Percentiles rank a stretch among this genome's conserved stretches.
phyloP scores from a whole-genome alignment of 2,113 vertebrate species.

The Anhinga rufa region DNA sequence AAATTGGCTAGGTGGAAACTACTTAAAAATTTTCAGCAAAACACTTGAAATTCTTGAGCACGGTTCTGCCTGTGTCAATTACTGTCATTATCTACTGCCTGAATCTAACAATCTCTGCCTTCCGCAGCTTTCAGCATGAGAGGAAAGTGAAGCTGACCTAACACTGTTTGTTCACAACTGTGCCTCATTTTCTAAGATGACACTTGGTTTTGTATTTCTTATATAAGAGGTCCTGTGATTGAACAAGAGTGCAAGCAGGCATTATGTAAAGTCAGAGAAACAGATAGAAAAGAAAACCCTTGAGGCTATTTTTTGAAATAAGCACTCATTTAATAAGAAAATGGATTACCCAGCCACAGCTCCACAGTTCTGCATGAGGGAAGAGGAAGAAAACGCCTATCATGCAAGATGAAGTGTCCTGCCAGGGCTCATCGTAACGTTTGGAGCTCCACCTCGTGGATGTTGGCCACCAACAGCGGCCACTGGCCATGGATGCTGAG shows the following conservation, averaged over 20 bases:
- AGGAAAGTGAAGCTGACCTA: not conserved
- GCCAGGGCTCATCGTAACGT: fast-evolving
- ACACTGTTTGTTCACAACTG: not conserved
- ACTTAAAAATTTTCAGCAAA: not conserved
- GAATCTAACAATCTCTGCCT: not conserved
- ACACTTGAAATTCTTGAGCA: not conserved
- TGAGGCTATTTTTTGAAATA: not conserved
- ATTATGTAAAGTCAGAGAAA: not conserved
- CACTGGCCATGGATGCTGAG: not conserved
- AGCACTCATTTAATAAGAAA: not conserved
- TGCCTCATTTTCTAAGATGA: not conserved
- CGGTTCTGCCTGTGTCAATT: not conserved
- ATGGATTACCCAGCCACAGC: not conserved
- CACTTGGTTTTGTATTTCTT: fast-evolving
- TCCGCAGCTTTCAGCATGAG: not conserved
- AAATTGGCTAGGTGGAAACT: not conserved
- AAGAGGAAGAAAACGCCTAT: fast-evolving
- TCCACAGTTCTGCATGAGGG: not conserved
- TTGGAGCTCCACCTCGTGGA: not conserved
- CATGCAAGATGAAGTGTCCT: fast-evolving
- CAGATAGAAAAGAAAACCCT: not conserved
- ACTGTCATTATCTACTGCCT: not conserved
- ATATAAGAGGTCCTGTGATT: not conserved
- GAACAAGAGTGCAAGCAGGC: fast-evolving
- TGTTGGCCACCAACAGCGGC: not conserved